Evolutionary conservation across 1,140 invertebrate genomes (phyloP), one percentile per base, ranked within the genome.

Genomic region (Drosophila eugracilis): DNA sequence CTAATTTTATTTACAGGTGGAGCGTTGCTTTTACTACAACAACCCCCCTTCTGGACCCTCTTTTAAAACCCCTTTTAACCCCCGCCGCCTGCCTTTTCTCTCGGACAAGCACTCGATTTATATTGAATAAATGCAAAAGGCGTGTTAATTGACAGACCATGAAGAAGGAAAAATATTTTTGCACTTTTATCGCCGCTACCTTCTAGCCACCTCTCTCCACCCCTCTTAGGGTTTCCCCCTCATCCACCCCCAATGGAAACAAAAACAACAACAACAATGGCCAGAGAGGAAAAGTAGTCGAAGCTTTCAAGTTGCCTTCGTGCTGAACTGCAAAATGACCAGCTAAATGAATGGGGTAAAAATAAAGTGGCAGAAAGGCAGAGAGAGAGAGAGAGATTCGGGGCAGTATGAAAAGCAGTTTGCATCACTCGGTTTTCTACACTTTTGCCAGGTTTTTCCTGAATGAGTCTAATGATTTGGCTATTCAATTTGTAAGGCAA

Each of bases 131-230:
- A 88, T 88, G 84, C 78, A 88, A 88, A 88, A 88, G 70, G 78
- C 83, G 83, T 88, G 83, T 88, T 88, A 88, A 88, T 88, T 88
- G 83, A 78, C 83, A 88, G 83, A 88, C 83, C 83, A 88, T 88
- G 83, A 88, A 88, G 75, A 62, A 69, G 59, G 42, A 88, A 67
- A 84, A 83, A 88, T 78, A 78, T 81, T 75, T 85, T 81, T 86
- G 77, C 78, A 86, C 80, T 85, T 76, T 76, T 76, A 70, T 60
- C 26, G 59, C 21, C 10, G 12, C 32, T 19, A 3, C 2, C 12
- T n/a, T n/a, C n/a, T n/a, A n/a, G n/a, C n/a, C n/a, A n/a, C 10
- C 4, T 5, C 3, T 5, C n/a, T 9, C 12, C 14, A 1, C 1
- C 12, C 41, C 21, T 15, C 10, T 10, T 12, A 14, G 32, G 7